Evolutionary conservation across 2,888 invertebrate species (phyloP), one percentile per base, ranked within the genome.

Genomic region (Agonum fuliginosum): DNA sequence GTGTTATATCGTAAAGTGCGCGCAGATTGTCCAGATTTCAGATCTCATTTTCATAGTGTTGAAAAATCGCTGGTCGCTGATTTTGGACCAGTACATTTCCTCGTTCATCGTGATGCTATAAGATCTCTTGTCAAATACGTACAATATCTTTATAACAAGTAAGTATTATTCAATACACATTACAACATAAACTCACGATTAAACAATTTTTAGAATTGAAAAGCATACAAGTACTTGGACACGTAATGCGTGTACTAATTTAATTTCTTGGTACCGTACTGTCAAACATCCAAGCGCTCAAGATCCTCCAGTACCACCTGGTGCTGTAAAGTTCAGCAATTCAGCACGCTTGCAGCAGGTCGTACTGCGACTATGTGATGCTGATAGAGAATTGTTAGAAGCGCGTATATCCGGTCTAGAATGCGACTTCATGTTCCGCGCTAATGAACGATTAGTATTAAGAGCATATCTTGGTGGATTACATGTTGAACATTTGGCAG

Each of bases 1-100:
- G 85, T 95, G 76, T 88, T 94, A 3, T 95, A 94, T 84, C 90
- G 95, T 84, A 94, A 94, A 90, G 94, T 95, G 0, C 90, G 91
- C 54, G 93, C 94, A 0, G 91, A 92, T 82, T 95, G 95, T 84
- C 95, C 95, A 0, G 95, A 96, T 85, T 95, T 95, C 86, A 91
- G 92, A 83, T 90, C 91, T 0, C 92, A 94, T 83, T 96, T 95
- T 85, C 93, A 94, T 84, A 93, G 91, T 82, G 93, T 95, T 46
- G 95, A 95, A 85, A 93, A 94, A 79, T 93, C 93, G 0, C 85
- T 95, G 67, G 93, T 94, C 46, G 88, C 93, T 0, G 94, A 94
- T 83, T 87, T 93, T 65, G 91, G 90, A 43, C 88, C 89, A 24
- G 82, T 92, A 2, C 87, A 91, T 48, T 82, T 94, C n/a, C 87